phyloP scores from a whole-genome alignment of 2,113 vertebrate species.

The Pongo pygmaeus region DNA sequence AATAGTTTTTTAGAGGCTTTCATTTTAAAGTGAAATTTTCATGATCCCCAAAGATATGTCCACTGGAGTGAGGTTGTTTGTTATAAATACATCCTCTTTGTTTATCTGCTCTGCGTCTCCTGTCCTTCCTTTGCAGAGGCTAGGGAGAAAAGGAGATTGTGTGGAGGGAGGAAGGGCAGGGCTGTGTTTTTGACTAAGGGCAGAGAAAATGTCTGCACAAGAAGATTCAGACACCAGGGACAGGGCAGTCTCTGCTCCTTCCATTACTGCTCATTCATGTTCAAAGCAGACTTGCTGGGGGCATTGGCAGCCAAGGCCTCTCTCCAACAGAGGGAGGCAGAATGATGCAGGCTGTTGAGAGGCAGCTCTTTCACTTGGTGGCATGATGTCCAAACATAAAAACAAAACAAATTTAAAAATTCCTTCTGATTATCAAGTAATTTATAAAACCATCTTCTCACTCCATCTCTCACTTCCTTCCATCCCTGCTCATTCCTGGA shows the following conservation, averaged over 20 bases:
- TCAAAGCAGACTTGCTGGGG: not conserved
- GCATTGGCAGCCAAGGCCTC: accelerated
- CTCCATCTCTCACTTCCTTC: not conserved
- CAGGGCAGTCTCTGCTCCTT: not conserved
- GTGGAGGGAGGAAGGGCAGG: not conserved
- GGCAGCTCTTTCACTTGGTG: not conserved
- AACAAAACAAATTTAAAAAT: not conserved
- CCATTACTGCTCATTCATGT: accelerated
- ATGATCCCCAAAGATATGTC: conserved; percentile 57
- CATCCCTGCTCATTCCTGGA: not conserved
- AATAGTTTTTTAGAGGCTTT: conserved; percentile 58
- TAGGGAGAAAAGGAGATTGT: not conserved
- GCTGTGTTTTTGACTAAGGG: accelerated
- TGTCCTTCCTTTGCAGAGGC: not conserved
- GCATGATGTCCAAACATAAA: not conserved
- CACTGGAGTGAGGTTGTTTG: not conserved
- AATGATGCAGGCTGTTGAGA: not conserved
- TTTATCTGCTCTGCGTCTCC: conserved; percentile 8
- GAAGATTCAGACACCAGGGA: not conserved
- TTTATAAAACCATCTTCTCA: not conserved
- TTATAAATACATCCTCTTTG: conserved; percentile 41
- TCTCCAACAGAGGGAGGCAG: not conserved
- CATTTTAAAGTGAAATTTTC: conserved; percentile 75
- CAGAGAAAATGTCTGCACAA: not conserved
- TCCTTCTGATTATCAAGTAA: not conserved